Percentiles rank a stretch among this genome's conserved stretches.
Conservation (phyloP, 1,140 invertebrate genomes). For the Solenopsis invicta region DNA sequence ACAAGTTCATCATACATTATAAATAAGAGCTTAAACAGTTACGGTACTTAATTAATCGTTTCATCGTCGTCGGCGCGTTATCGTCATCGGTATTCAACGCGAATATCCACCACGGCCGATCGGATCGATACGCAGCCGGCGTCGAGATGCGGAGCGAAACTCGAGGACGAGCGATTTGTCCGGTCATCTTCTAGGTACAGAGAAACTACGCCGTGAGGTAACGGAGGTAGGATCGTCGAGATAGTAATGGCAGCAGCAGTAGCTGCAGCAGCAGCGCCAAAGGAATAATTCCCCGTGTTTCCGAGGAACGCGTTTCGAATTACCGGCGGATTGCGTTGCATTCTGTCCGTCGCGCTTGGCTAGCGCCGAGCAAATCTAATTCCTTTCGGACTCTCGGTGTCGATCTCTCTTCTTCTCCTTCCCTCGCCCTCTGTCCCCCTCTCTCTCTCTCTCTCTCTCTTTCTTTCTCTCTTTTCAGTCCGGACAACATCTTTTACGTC, state of each 20-base stretch:
- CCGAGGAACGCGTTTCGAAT: slow-evolving; percentile 83
- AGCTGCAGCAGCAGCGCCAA: slow-evolving; percentile 73
- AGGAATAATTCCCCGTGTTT: slow-evolving; percentile 82
- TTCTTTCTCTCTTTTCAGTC: slow-evolving; percentile 46
- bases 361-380: slow-evolving; percentile 84
- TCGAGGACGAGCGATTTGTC: slow-evolving; percentile 54
- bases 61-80: slow-evolving; percentile 29
- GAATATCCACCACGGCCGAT: slow-evolving; percentile 22
- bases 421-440: slow-evolving; percentile 8
- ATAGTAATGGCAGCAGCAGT: slow-evolving; percentile 50
- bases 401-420: slow-evolving; percentile 49
- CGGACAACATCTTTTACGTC: slow-evolving; percentile 55
- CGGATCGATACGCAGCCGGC: slow-evolving; percentile 43
- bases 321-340: slow-evolving; percentile 83
- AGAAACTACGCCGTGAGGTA: slow-evolving; percentile 44
- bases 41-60: slow-evolving; percentile 19
- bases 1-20: background rate
- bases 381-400: slow-evolving; percentile 76
- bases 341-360: slow-evolving; percentile 84
- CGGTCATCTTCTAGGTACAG: slow-evolving; percentile 60
- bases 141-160: slow-evolving; percentile 35
- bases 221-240: slow-evolving; percentile 48
- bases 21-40: background rate
- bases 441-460: slow-evolving; percentile 43
- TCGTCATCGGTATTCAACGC: slow-evolving; percentile 20